Evolutionary conservation across 2,113 vertebrate genomes (phyloP), one percentile per base, ranked within the genome.

Genomic region (Eleginops maclovinus): DNA sequence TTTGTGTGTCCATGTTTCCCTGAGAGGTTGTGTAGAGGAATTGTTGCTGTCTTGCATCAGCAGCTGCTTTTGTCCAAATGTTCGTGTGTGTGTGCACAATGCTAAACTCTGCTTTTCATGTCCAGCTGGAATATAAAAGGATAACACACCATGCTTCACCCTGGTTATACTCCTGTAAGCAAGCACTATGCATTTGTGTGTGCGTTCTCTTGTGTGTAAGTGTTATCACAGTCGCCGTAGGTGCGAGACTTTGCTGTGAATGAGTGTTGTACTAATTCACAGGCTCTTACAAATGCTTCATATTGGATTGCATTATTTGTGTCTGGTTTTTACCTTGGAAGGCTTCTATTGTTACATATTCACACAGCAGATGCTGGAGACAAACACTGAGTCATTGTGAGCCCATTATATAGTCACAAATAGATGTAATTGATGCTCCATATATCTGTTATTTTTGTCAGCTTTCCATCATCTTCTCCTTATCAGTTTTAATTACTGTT

Each of bases 191-290:
- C 28, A n/a, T 76, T 66, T 68, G 44, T 56, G 56, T 59, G 58
- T 63, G 77, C 72, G 74, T 80, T 72, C 56, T 49, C 62, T 68
- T 68, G 65, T 77, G 82, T 81, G 65, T 66, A 76, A 75, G 81
- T 86, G 88, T 88, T 84, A 79, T 89, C 88, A 86, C 90, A 87
- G 80, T 78, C 19, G 51, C 69, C 36, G 74, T 71, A 86, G 84
- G 91, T 91, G 91, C 75, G 71, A 91, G 90, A 88, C 86, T 83
- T 82, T 82, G 65, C 67, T 69, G 31, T 86, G 79, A 85, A 61
- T 68, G 59, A 83, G 88, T 62, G 69, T 76, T 62, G 75, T 56
- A 75, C 62, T 26, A 49, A 82, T 76, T 28, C 21, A 83, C 56
- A 75, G 81, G 22, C 81, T 66, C 55, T 53, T 81, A 40, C 77